These are phyloP conservation scores for Orycteropus afer DNA, from an alignment of 2,113 vertebrate species.

Conservation along the genomic window DNA sequence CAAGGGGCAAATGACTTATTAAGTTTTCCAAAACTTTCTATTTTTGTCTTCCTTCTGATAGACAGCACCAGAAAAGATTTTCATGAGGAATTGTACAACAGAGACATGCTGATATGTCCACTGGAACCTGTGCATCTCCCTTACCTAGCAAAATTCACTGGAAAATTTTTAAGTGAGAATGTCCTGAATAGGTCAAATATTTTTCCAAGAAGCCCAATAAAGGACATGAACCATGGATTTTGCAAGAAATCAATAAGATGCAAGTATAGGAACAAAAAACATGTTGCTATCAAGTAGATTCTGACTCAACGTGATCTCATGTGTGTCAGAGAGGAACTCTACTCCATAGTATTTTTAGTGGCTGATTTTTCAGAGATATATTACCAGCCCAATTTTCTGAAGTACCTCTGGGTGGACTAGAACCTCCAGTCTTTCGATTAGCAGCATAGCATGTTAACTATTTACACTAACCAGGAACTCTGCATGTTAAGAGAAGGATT, in stretches of 20 bases:
- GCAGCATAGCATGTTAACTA: neutral
- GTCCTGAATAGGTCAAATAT: neutral
- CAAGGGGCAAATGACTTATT: neutral
- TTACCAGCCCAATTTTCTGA: neutral
- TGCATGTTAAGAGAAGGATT: neutral
- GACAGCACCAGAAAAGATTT: no score
- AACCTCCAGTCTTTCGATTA: neutral
- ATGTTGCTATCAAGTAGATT: neutral
- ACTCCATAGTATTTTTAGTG: neutral
- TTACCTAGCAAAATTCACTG: neutral
- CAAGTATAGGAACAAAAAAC: neutral
- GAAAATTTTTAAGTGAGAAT: neutral
- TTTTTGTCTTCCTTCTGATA: neutral
- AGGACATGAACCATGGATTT: neutral
- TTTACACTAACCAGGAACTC: neutral
- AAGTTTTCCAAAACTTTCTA: neutral
- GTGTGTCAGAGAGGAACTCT: neutral
- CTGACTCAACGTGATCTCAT: neutral
- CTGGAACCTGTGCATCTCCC: no score
- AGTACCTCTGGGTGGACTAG: neutral
- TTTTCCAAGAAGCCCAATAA: neutral
- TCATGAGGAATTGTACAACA: neutral
- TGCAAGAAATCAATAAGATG: neutral
- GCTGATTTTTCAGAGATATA: neutral
- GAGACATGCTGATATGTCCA: neutral